Base-by-base conservation (phyloP, 1,140 invertebrate species). In the Trachymyrmex cornetzi region DNA sequence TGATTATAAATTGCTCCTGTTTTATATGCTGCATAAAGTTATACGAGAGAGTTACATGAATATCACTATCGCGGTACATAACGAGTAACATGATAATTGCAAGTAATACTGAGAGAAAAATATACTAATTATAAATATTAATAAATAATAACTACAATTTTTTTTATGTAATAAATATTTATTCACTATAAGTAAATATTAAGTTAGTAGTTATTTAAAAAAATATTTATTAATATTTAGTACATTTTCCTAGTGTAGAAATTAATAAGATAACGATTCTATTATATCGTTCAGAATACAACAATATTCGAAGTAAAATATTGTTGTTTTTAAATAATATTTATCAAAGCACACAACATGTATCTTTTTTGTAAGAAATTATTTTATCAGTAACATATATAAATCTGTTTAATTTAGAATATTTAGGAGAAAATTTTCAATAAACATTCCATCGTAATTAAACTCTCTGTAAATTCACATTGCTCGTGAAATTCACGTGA, bases 371-470 rank as follows among this genome's bases (percentile, higher is more conserved):
- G 0, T 59, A 38, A 38, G 7, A 59, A 38, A 7, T 14, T 75
- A 14, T 1, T 1, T 77, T 59, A 75, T 22, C n/a, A 3, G 59
- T 77, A 22, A 2, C 0, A 27, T 2, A 5, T 30, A 66, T 48
- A n/a, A 44, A 64, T 64, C 27, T 50, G 50, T 50, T 34, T 38
- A 24, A 57, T 48, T 77, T 27, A 19, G 6, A 34, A n/a, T 72
- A n/a, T 59, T 72, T 30, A 84, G 9, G 0, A 57, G 14, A 55
- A 81, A 19, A 24, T 2, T 34, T 61, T 84, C 11, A 71, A 81
- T 81, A n/a, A 71, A 12, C 22, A 44, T 22, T 4, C 22, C 24
- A 38, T 53, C 12, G 24, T 74, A 82, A 74, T 84, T 74, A 61
- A 75, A 75, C 14, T 3, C 2, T 74, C 24, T 16, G 14, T 27